A percentile compares a stretch with the other conserved stretches of the same genome.
Conservation (phyloP, 2,888 invertebrate genomes). For the Drosophila multiciliata region DNA sequence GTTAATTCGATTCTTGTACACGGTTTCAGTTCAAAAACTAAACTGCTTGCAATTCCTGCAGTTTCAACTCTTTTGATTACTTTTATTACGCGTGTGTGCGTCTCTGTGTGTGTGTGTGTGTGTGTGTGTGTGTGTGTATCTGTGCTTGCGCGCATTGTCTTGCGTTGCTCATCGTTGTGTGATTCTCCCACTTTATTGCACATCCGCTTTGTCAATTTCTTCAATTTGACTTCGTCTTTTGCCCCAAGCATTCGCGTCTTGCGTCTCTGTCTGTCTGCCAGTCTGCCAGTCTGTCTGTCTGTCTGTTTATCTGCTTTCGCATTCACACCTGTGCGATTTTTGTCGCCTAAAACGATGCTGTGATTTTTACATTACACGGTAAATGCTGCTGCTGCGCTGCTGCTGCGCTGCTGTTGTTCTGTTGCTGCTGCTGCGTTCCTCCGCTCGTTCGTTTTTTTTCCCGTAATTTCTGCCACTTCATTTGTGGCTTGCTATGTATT, state of each 20-base stretch:
- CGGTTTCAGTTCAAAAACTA: conserved; percentile 4
- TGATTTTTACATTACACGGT: conserved; percentile 55
- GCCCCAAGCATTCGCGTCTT: conserved; percentile 14
- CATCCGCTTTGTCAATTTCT: conserved; percentile 68
- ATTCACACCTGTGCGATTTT: conserved; percentile 43
- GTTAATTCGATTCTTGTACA: background rate
- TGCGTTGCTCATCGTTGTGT: conserved; percentile 14
- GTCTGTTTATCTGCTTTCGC: conserved; percentile 8
- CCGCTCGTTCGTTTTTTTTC: conserved; percentile 9
- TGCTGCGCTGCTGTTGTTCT: background rate
- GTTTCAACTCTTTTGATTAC: conserved; percentile 1
- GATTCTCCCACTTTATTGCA: conserved; percentile 66
- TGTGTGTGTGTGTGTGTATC: conserved; percentile 5
- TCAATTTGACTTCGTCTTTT: conserved; percentile 50
- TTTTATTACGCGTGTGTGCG: background rate
- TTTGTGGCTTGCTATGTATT: conserved; percentile 53
- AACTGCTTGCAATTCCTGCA: conserved; percentile 32
- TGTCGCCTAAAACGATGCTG: conserved; percentile 68
- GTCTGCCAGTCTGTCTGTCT: conserved; percentile 1
- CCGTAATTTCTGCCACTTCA: conserved; percentile 64
- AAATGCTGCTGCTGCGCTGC: background rate
- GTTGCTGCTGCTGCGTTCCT: background rate
- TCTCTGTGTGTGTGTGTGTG: background rate
- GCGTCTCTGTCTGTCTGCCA: background rate
- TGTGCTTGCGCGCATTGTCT: conserved; percentile 13